These are phyloP conservation scores for Lemur catta DNA, from an alignment of 2,797 vertebrate species.

Conservation along the genomic window DNA sequence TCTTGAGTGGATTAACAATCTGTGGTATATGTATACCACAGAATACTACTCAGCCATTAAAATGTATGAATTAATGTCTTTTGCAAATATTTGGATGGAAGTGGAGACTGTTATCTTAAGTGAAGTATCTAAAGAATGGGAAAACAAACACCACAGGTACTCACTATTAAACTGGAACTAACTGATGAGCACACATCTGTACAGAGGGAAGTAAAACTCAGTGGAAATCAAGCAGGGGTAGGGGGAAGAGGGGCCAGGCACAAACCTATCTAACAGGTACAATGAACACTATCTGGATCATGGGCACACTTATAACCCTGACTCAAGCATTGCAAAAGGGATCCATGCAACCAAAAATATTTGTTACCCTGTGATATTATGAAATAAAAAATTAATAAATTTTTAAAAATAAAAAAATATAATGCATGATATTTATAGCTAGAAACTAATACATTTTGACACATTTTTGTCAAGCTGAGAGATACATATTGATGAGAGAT, in stretches of 20 bases:
- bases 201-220: not conserved
- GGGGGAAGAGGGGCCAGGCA: not conserved
- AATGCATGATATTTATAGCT: not conserved
- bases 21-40: not conserved
- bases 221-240: not conserved
- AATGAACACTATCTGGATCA: not conserved
- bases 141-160: not conserved
- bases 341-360: not conserved
- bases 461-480: slow-evolving; percentile 11
- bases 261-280: not conserved
- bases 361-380: not conserved
- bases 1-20: not conserved
- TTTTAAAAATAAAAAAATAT: not conserved
- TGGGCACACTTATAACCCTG: not conserved
- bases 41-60: not conserved
- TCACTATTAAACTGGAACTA: not conserved
- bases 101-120: not conserved
- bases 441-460: not conserved
- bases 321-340: not conserved
- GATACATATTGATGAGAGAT: not conserved
- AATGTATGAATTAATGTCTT: not conserved
- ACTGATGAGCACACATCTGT: not conserved
- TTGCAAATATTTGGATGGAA: not conserved
- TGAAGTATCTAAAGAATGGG: not conserved
- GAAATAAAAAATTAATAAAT: not conserved